A percentile compares a stretch with the other conserved stretches of the same genome.
These are phyloP conservation scores for Hippocampus comes DNA, from an alignment of 2,113 vertebrate genomes.

Conservation along the genomic window DNA sequence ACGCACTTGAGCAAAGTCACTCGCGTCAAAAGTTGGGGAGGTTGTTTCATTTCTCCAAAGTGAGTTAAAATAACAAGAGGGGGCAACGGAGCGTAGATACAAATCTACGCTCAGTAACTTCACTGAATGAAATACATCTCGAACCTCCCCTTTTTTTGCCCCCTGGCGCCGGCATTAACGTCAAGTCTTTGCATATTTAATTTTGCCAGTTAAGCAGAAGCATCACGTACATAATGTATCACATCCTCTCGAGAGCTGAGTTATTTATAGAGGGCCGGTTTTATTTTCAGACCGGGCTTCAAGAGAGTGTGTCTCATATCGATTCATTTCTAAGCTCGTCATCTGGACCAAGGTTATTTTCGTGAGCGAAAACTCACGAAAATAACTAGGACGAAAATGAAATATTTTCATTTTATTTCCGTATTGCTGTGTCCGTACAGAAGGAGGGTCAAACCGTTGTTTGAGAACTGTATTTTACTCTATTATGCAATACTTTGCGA, in stretches of 20 bases:
- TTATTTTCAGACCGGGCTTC: slow-evolving; percentile 62
- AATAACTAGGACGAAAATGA: too few relatives aligned
- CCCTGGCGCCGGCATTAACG: not conserved
- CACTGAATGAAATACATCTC: slow-evolving; percentile 38
- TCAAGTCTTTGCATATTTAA: slow-evolving; percentile 17
- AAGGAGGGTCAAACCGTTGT: too few relatives aligned
- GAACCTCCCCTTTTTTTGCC: slow-evolving; percentile 15
- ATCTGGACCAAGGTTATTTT: slow-evolving; percentile 33
- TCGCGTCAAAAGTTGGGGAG: slow-evolving; percentile 37
- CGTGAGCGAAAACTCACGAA: too few relatives aligned
- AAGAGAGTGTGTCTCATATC: slow-evolving; percentile 28
- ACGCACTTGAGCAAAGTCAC: slow-evolving; percentile 29
- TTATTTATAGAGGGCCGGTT: slow-evolving; percentile 64
- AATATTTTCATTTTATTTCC: too few relatives aligned
- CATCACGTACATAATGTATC: slow-evolving; percentile 63
- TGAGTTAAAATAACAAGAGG: slow-evolving; percentile 31
- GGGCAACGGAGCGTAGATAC: slow-evolving; percentile 27
- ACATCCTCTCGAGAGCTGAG: slow-evolving; percentile 42
- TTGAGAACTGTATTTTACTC: too few relatives aligned
- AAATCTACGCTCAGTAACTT: slow-evolving; percentile 21
- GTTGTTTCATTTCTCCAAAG: slow-evolving; percentile 40
- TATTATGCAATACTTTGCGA: too few relatives aligned
- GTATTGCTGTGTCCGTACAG: too few relatives aligned
- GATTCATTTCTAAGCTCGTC: slow-evolving; percentile 47
- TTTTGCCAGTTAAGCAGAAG: slow-evolving; percentile 39